These are phyloP conservation scores for Ariopsis seemanni DNA, from an alignment of 2,113 vertebrate species.

Conservation along the genomic window DNA sequence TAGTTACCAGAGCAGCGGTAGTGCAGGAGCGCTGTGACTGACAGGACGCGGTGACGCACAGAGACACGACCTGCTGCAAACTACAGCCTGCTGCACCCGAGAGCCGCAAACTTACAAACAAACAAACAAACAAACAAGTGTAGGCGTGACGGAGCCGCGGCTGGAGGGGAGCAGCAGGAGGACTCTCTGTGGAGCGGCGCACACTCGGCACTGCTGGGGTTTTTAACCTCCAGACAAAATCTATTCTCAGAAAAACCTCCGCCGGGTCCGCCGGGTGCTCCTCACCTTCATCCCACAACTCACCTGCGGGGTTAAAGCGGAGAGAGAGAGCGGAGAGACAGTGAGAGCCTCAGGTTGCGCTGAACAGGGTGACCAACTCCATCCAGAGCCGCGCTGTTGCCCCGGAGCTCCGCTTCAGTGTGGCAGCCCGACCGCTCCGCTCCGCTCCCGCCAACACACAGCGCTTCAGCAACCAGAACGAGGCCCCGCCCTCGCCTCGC, in stretches of 20 bases:
- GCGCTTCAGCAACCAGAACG: not conserved
- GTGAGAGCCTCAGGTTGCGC: not conserved
- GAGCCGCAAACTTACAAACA: not conserved
- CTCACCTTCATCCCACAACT: conserved; percentile 47
- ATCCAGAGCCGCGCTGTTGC: not conserved
- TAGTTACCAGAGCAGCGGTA: not conserved
- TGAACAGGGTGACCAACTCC: not conserved
- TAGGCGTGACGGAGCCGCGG: not conserved
- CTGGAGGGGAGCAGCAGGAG: no score
- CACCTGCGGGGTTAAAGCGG: conserved; percentile 58
- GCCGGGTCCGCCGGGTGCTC: no score
- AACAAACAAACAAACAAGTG: not conserved
- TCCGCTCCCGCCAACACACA: not conserved
- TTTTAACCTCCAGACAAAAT: not conserved
- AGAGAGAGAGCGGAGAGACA: not conserved
- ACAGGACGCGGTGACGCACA: not conserved
- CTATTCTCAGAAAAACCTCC: no score
- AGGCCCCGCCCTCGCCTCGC: not conserved
- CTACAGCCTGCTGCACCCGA: no score
- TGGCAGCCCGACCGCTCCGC: not conserved
- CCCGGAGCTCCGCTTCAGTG: not conserved
- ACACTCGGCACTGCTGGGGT: not conserved
- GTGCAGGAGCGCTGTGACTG: not conserved
- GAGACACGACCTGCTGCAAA: not conserved
- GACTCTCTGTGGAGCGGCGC: not conserved